phyloP scores from a whole-genome alignment of 2,888 invertebrate genomes.

The Nudaria mundana region DNA sequence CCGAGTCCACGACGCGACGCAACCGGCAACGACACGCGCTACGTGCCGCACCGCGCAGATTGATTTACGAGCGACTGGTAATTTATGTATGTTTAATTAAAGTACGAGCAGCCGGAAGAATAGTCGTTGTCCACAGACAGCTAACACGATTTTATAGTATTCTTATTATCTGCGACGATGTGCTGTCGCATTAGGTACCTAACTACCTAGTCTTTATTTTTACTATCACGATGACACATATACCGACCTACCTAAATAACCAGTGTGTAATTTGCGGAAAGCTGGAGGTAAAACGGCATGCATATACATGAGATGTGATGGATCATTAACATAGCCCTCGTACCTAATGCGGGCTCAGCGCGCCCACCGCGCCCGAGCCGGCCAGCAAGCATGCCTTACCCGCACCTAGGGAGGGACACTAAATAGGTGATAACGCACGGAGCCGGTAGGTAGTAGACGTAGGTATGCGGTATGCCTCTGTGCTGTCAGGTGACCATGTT shows the following conservation, averaged over 20 bases:
- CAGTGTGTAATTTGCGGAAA: no score
- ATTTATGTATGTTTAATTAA: slow-evolving; percentile 75
- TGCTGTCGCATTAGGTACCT: no score
- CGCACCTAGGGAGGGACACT: no score
- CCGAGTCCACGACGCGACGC: no score
- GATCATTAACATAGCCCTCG: slow-evolving; percentile 26
- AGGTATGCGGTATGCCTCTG: no score
- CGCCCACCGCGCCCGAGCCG: no score
- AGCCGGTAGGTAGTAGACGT: slow-evolving; percentile 28
- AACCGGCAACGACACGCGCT: slow-evolving; percentile 21
- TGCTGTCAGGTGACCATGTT: slow-evolving; percentile 27
- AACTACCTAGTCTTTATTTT: no score
- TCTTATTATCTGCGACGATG: no score
- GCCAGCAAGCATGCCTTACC: slow-evolving; percentile 13
- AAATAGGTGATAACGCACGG: slow-evolving; percentile 25
- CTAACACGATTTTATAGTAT: no score
- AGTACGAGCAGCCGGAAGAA: slow-evolving; percentile 69
- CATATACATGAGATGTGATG: slow-evolving; percentile 9
- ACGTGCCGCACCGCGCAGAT: slow-evolving; percentile 47
- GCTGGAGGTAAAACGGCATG: slow-evolving; percentile 8
- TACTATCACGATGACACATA: no score
- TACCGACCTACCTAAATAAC: no score
- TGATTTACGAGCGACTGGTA: slow-evolving; percentile 61
- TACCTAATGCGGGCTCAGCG: slow-evolving; percentile 9
- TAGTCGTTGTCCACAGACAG: slow-evolving; percentile 16